Evolutionary conservation across 2,113 vertebrate species (phyloP).

Genomic region (Rhabdomys dilectus): DNA sequence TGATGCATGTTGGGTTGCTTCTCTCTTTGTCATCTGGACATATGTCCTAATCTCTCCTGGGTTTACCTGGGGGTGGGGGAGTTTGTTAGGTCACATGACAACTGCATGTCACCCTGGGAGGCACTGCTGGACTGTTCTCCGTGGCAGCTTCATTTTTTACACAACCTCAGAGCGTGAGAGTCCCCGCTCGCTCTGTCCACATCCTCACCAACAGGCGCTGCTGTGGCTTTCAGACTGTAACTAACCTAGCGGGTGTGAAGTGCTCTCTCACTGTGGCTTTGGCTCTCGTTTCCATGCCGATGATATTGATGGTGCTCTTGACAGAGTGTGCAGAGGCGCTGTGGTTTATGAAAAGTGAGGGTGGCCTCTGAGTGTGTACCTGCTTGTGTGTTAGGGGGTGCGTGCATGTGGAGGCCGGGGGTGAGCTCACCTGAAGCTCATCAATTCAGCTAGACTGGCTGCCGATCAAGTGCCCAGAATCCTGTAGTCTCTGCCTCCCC

Average conservation of each 20-base stretch:
- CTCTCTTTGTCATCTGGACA: background rate
- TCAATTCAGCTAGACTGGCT: background rate
- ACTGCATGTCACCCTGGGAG: background rate
- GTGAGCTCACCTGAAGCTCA: background rate
- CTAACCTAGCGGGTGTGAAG: background rate
- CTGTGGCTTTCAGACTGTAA: background rate
- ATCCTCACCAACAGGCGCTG: background rate
- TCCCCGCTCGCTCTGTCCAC: background rate
- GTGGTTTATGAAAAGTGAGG: background rate
- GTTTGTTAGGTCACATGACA: background rate
- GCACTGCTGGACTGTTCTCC: background rate
- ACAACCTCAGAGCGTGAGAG: background rate
- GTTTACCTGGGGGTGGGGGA: background rate
- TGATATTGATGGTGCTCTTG: background rate
- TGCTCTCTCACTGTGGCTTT: background rate
- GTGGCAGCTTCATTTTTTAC: too few species aligned
- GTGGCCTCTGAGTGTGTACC: background rate
- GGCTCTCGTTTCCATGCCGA: background rate
- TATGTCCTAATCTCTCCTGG: background rate
- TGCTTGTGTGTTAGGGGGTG: background rate
- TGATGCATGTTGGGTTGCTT: background rate
- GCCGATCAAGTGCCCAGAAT: background rate
- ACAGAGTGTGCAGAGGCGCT: background rate
- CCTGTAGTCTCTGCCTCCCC: background rate
- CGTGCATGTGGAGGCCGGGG: background rate